phyloP scores from a whole-genome alignment of 2,888 invertebrate genomes.

The Diarsia mendica region DNA sequence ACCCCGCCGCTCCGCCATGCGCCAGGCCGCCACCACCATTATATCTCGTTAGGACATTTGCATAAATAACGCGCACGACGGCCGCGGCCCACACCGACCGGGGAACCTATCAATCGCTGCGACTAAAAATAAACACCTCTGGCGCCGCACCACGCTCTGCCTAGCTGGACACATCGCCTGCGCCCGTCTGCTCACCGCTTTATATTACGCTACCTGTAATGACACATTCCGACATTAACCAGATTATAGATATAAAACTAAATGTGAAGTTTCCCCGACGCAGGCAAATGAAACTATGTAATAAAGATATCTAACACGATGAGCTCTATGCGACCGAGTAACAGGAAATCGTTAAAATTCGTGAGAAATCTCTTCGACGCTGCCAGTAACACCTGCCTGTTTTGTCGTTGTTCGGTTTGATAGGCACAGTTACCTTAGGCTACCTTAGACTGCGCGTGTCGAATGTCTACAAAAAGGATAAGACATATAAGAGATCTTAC shows the following conservation, averaged over 20 bases:
- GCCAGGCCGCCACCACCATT: constrained; percentile 77
- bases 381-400: constrained; percentile 72
- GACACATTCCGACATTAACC: constrained; percentile 82
- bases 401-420: constrained; percentile 63
- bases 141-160: constrained; percentile 73
- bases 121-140: constrained; percentile 84
- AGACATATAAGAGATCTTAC: constrained; percentile 81
- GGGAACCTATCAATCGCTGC: constrained; percentile 85
- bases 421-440: constrained; percentile 21
- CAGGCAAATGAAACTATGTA: constrained; percentile 82
- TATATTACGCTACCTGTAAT: constrained; percentile 80
- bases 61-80: constrained; percentile 86
- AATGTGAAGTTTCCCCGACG: constrained; percentile 79
- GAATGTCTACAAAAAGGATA: constrained; percentile 77
- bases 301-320: constrained; percentile 85
- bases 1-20: constrained; percentile 62
- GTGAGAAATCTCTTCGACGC: constrained; percentile 82
- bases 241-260: constrained; percentile 83
- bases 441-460: constrained; percentile 65
- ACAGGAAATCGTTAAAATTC: constrained; percentile 89
- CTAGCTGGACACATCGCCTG: constrained; percentile 69
- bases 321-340: constrained; percentile 81
- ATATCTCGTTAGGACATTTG: constrained; percentile 89
- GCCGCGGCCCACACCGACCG: constrained; percentile 80
- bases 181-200: constrained; percentile 67